Percentiles rank a stretch among this genome's conserved stretches.
Conservation (phyloP, 2,113 vertebrate genomes). For the Psittacus erithacus region DNA sequence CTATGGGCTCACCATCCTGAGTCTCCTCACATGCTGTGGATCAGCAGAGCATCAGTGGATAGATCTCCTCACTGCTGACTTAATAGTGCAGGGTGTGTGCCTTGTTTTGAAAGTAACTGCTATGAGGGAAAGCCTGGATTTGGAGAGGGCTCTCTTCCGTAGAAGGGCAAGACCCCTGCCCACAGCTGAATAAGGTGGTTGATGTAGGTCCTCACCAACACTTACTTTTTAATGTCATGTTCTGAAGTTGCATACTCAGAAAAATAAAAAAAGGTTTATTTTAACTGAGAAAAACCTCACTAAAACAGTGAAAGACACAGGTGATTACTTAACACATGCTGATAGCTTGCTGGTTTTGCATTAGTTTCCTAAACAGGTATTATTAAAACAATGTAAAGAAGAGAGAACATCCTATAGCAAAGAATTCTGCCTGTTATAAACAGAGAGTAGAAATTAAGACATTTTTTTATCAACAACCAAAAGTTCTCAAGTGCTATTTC, state of each 20-base stretch:
- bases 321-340: neutral
- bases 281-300: neutral
- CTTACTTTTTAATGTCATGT: neutral
- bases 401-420: accelerated
- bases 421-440: neutral
- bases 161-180: neutral
- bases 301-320: neutral
- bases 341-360: neutral
- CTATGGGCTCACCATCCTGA: accelerated
- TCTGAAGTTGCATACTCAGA: neutral
- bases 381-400: neutral
- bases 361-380: neutral
- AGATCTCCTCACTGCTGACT: neutral
- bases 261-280: neutral
- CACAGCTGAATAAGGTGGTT: accelerated
- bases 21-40: neutral
- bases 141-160: neutral
- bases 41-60: neutral
- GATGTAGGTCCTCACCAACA: neutral
- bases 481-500: neutral
- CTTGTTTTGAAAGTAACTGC: neutral
- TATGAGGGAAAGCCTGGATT: neutral
- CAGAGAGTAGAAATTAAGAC: neutral
- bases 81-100: neutral
- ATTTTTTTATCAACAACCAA: neutral